phyloP scores from a whole-genome alignment of 2,113 vertebrate genomes.

The Nothocercus nigrocapillus region DNA sequence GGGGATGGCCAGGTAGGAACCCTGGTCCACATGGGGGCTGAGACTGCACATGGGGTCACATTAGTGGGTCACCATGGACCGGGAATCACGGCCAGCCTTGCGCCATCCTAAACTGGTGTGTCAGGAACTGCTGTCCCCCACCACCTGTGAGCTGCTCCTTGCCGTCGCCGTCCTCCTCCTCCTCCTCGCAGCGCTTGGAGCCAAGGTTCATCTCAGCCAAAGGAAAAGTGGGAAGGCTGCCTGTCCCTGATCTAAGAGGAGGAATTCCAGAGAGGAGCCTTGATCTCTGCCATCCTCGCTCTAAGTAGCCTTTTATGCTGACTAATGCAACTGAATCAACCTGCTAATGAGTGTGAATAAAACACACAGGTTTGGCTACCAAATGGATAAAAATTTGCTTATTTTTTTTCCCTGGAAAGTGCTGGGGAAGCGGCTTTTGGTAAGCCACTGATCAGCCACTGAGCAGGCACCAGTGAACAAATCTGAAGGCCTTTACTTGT shows the following conservation, averaged over 20 bases:
- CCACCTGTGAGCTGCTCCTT: neutral
- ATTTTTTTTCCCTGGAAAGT: neutral
- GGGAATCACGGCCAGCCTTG: neutral
- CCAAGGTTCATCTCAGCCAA: too few species aligned
- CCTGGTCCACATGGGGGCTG: too few species aligned
- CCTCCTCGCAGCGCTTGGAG: too few species aligned
- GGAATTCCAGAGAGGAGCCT: neutral
- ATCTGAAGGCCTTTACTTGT: neutral
- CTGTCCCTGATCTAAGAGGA: neutral
- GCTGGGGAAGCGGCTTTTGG: neutral
- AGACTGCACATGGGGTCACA: neutral
- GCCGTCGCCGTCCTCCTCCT: neutral
- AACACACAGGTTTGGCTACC: neutral
- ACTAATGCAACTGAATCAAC: neutral
- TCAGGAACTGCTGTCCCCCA: neutral
- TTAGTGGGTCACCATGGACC: accelerated
- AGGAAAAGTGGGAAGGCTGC: neutral
- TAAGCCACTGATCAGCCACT: neutral
- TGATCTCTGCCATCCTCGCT: neutral
- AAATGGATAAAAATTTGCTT: neutral
- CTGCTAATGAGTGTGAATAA: neutral
- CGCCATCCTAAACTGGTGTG: neutral
- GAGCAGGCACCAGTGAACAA: neutral
- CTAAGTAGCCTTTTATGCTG: neutral
- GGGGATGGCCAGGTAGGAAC: neutral